These are phyloP conservation scores for Lordiphosa collinella DNA, from an alignment of 1,140 invertebrate species.

Conservation along the genomic window DNA sequence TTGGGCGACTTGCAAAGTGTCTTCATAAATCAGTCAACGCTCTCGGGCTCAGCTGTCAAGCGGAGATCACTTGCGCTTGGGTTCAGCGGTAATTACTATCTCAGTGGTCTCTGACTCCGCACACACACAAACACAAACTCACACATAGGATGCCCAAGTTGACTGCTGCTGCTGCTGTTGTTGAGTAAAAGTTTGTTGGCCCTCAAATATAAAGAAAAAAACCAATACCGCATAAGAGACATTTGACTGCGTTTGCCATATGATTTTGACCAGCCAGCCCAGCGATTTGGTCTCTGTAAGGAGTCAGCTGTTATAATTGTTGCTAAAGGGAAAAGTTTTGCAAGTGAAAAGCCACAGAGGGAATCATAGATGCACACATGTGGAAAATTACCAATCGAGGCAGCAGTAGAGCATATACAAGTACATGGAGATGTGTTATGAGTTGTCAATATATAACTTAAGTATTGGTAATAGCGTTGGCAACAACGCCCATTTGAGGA, in stretches of 20 bases:
- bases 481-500: too few species aligned
- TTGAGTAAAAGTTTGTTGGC: constrained; percentile 24
- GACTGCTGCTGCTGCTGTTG: constrained; percentile 7
- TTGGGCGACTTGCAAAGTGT: constrained; percentile 48
- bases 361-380: neutral
- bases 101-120: constrained; percentile 7
- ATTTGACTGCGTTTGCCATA: constrained; percentile 20
- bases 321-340: constrained; percentile 19
- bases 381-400: constrained; percentile 20
- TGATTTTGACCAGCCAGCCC: constrained; percentile 15
- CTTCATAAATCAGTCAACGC: constrained; percentile 48
- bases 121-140: too few species aligned
- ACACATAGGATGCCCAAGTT: constrained; percentile 14
- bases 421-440: neutral
- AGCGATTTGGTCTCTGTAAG: constrained; percentile 21
- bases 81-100: constrained; percentile 35
- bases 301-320: constrained; percentile 40
- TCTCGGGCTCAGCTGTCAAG: constrained; percentile 33
- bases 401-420: constrained; percentile 1
- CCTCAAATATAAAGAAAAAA: neutral
- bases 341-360: constrained; percentile 2
- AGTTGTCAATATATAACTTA: too few species aligned
- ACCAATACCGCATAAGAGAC: constrained; percentile 17
- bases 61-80: constrained; percentile 38
- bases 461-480: too few species aligned